A percentile compares a stretch with the other conserved stretches of the same genome.
phyloP scores from a whole-genome alignment of 2,888 invertebrate genomes.

The Cephus spinipes region DNA sequence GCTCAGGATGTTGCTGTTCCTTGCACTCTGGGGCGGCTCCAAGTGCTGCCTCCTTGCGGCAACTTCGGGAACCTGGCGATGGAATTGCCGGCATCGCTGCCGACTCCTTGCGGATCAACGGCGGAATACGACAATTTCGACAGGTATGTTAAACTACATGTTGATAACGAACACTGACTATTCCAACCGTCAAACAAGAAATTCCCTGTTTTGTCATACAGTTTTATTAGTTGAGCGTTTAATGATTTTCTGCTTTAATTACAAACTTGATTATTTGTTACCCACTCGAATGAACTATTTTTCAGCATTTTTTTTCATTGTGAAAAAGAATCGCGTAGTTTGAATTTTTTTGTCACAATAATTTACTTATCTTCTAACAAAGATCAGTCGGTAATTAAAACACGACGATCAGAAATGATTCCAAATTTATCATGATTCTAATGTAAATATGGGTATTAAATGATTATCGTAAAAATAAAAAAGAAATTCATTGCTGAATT shows the following conservation, averaged over 20 bases:
- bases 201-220: neutral
- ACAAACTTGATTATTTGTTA: neutral
- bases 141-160: slow-evolving; percentile 74
- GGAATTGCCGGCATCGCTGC: slow-evolving; percentile 96
- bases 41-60: slow-evolving; percentile 85
- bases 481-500: neutral
- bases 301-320: too few relatives aligned
- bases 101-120: slow-evolving; percentile 95
- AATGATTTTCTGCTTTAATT: neutral
- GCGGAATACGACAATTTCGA: slow-evolving; percentile 95
- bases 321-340: too few relatives aligned
- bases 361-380: neutral
- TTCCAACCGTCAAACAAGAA: neutral
- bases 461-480: neutral
- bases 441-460: neutral
- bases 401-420: neutral
- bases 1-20: slow-evolving; percentile 62
- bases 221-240: neutral
- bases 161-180: neutral
- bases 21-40: slow-evolving; percentile 75
- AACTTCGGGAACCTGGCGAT: slow-evolving; percentile 84
- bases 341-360: neutral
- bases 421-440: neutral
- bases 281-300: too few relatives aligned
- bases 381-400: neutral